These are phyloP conservation scores for Podocnemis expansa DNA, from an alignment of 2,113 vertebrate genomes.

Conservation along the genomic window DNA sequence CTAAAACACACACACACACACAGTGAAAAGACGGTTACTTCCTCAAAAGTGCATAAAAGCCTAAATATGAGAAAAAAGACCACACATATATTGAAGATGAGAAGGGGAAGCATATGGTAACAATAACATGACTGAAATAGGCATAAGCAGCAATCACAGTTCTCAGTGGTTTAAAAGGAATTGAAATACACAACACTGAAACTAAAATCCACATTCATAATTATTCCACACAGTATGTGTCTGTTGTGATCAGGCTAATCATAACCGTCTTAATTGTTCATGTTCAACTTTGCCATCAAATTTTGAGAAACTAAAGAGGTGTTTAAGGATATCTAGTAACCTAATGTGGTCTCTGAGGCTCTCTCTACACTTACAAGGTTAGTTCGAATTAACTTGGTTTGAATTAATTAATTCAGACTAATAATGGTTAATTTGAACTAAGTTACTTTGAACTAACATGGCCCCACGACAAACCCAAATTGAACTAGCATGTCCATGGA, in stretches of 20 bases:
- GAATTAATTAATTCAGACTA: no score
- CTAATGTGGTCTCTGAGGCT: not conserved
- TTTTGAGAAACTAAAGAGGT: not conserved
- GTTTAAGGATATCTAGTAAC: not conserved
- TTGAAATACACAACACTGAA: not conserved
- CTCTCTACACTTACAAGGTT: no score
- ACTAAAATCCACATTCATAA: not conserved
- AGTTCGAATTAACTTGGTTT: no score
- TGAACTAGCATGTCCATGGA: no score
- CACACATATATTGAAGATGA: no score
- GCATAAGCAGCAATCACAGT: not conserved
- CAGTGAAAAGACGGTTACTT: no score
- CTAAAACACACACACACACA: no score
- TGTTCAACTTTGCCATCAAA: not conserved
- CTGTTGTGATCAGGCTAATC: not conserved
- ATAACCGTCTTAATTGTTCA: not conserved
- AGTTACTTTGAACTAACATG: no score
- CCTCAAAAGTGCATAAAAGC: no score
- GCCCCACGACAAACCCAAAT: no score
- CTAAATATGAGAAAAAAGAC: no score
- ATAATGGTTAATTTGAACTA: no score
- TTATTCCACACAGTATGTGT: not conserved
- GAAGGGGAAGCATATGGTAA: not conserved
- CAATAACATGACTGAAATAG: not conserved
- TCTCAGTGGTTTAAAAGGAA: not conserved